Base-by-base conservation (phyloP, 2,113 vertebrate species). In the Gallinago jamesoni region DNA sequence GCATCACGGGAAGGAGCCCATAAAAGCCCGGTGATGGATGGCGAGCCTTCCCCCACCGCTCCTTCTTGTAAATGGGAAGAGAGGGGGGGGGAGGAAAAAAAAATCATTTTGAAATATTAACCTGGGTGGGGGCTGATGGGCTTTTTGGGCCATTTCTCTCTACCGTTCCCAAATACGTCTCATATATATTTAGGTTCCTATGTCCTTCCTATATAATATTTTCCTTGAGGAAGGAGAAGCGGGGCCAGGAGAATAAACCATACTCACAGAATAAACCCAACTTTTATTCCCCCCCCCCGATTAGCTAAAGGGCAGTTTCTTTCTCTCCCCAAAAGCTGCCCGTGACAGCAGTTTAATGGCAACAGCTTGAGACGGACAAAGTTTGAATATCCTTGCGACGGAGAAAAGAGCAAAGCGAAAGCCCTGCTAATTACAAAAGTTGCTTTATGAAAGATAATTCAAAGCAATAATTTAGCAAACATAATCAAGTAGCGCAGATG, bases 361-460 rank as follows among this genome's bases (percentile, higher is more conserved):
- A 96, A 85, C 97, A 97, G 98, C 97, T 98, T 98, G 98, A 98
- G 98, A 97, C 95, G 98, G 97, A 93, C 98, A 91, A 98, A 98
- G 98, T 98, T 97, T 97, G 97, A 98, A 97, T 97, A 96, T 98
- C 98, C 98, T 98, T 97, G 97, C 95, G 79, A 95, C 89, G 94
- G 98, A 98, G 98, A 99, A 99, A 99, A 99, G 98, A 99, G 98
- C 98, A 98, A 98, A 98, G 97, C 98, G 97, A 98, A 98, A 98
- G 97, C 98, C 98, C 98, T 96, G 97, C 99, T 99, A 99, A 99
- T 99, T 99, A 99, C 98, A 99, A 99, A 99, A 99, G 98, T 99
- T 99, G 99, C 99, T 99, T 99, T 99, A 99, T 99, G 99, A 98
- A 99, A 99, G 99, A 99, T 99, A 99, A 99, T 99, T 99, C 99